phyloP scores from a whole-genome alignment of 2,888 invertebrate species.

The Acleris literana region DNA sequence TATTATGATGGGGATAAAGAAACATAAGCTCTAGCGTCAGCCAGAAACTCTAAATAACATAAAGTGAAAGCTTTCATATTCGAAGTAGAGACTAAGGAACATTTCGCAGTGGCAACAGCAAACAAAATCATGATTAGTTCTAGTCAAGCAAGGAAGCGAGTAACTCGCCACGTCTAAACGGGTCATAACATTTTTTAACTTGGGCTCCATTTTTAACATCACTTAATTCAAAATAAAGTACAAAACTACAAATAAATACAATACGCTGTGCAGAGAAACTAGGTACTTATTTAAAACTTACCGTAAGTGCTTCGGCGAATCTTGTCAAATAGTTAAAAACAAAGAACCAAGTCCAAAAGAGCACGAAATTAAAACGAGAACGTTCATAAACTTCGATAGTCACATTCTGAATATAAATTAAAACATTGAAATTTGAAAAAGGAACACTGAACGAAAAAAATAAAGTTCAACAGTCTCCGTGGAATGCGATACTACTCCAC shows the following conservation, averaged over 20 bases:
- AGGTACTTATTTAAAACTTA: constrained; percentile 48
- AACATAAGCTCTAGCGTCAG: background rate
- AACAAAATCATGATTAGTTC: background rate
- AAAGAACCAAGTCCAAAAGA: constrained; percentile 56
- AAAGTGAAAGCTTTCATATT: background rate
- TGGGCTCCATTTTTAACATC: background rate
- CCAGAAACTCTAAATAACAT: background rate
- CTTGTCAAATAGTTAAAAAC: constrained; percentile 60
- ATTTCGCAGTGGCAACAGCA: constrained; percentile 27
- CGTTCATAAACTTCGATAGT: constrained; percentile 24
- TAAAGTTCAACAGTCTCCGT: constrained; percentile 79
- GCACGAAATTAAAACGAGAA: constrained; percentile 40
- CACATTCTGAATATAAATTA: constrained; percentile 49
- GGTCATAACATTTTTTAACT: background rate
- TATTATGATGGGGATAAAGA: background rate
- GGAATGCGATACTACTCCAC: constrained; percentile 78
- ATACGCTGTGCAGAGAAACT: constrained; percentile 17
- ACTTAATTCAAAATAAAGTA: background rate
- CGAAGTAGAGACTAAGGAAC: background rate
- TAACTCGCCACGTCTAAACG: constrained; percentile 17
- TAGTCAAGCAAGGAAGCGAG: constrained; percentile 9
- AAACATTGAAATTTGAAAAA: constrained; percentile 63
- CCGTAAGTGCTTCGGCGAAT: constrained; percentile 79
- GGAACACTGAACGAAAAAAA: constrained; percentile 67
- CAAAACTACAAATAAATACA: background rate